These are phyloP conservation scores for Sinocyclocheilus anophthalmus DNA, from an alignment of 2,113 vertebrate genomes.

Conservation along the genomic window DNA sequence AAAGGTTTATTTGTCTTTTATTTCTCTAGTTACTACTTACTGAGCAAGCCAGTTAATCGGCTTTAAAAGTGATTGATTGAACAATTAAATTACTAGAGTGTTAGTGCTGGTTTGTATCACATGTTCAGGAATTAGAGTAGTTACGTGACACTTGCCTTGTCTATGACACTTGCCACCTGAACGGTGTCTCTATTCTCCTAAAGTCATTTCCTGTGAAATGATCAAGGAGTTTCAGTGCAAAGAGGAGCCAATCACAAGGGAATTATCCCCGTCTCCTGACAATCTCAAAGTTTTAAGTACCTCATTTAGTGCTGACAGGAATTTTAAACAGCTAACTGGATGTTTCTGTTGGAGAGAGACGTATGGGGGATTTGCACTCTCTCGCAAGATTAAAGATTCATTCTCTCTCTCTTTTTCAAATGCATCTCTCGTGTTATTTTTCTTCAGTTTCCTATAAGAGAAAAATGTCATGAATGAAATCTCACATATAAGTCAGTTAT, in stretches of 20 bases:
- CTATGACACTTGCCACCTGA: conserved; percentile 63
- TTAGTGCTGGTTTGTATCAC: conserved; percentile 44
- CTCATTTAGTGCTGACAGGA: conserved; percentile 61
- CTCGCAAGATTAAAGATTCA: conserved; percentile 11
- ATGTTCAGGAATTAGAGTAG: not conserved
- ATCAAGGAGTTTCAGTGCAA: conserved; percentile 71
- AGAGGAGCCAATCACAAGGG: conserved; percentile 75
- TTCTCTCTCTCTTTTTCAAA: conserved; percentile 6
- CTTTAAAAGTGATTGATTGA: conserved; percentile 4
- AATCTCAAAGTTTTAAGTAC: conserved; percentile 74
- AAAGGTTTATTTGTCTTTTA: not conserved
- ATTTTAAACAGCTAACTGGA: conserved; percentile 70
- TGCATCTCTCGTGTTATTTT: not conserved
- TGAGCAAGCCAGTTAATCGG: not conserved
- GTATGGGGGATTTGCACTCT: conserved; percentile 13
- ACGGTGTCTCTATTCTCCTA: conserved; percentile 67
- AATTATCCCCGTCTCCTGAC: conserved; percentile 72
- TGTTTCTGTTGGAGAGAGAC: conserved; percentile 57
- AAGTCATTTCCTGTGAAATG: conserved; percentile 79
- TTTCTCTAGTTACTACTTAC: not conserved
- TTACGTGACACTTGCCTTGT: conserved; percentile 61
- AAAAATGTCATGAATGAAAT: not conserved
- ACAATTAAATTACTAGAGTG: conserved; percentile 48
- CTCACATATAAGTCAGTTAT: not conserved
- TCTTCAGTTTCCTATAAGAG: conserved; percentile 6